Percentiles rank a stretch among this genome's conserved stretches.
Evolutionary conservation across 1,140 invertebrate species (phyloP).

Genomic region (Spodoptera litura): DNA sequence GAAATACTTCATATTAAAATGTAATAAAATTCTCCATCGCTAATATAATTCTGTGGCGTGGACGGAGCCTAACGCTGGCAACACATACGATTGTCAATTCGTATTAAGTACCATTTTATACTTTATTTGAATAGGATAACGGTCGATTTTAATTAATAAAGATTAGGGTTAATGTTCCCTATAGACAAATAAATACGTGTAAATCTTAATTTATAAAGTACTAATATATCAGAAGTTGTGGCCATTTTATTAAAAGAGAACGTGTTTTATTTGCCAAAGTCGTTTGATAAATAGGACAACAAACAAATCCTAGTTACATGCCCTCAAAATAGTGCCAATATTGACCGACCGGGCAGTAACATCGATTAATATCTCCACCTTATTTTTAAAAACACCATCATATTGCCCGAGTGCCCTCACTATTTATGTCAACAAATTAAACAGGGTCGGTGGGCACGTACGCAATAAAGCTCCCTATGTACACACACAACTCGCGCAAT

Average conservation of each 20-base stretch:
- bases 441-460: conserved; percentile 40
- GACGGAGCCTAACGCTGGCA: conserved; percentile 59
- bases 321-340: conserved; percentile 22
- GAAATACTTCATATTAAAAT: conserved; percentile 82
- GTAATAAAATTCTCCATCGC: conserved; percentile 79
- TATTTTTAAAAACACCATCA: conserved; percentile 44
- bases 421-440: conserved; percentile 49
- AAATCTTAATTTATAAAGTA: too few species aligned
- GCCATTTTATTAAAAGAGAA: not conserved
- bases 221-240: too few species aligned
- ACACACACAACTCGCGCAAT: conserved; percentile 42
- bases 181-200: too few species aligned
- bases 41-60: conserved; percentile 76
- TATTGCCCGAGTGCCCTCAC: conserved; percentile 39
- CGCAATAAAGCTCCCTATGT: conserved; percentile 48
- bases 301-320: conserved; percentile 15
- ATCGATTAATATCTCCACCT: conserved; percentile 39
- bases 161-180: too few species aligned
- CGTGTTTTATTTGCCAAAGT: not conserved
- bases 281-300: conserved; percentile 7
- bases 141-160: too few species aligned
- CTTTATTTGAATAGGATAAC: not conserved
- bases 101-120: not conserved
- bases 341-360: conserved; percentile 19
- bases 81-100: conserved; percentile 53